Evolutionary conservation across 35 echinoderm and acorn worm genomes (phyloP).

Genomic region (Ophiothrix spiculata): DNA sequence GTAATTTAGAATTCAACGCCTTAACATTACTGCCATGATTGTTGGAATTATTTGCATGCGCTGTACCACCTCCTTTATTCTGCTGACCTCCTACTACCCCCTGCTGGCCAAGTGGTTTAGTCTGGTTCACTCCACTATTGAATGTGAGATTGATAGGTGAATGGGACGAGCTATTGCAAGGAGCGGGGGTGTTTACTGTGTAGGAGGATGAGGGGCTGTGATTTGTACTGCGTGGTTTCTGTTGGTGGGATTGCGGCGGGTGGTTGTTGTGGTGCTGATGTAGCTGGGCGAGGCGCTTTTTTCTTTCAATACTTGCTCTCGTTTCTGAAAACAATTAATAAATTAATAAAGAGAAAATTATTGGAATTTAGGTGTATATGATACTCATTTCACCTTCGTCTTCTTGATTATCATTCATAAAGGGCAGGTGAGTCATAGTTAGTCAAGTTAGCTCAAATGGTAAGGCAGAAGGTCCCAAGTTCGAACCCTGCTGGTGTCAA

Average conservation of each 20-base stretch:
- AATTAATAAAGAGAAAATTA: not conserved
- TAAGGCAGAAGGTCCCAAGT: too few relatives aligned
- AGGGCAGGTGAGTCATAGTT: too few relatives aligned
- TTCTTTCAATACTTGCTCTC: constrained; percentile 68
- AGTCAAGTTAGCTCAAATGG: too few relatives aligned
- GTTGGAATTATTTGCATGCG: not conserved
- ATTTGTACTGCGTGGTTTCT: constrained; percentile 1
- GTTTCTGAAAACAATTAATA: constrained; percentile 54
- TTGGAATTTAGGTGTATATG: not conserved
- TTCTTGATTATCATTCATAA: too few relatives aligned
- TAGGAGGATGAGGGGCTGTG: constrained; percentile 16
- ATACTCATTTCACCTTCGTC: too few relatives aligned
- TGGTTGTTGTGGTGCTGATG: constrained; percentile 35
- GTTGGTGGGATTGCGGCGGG: constrained; percentile 11
- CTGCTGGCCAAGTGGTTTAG: not conserved
- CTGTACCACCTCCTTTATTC: not conserved
- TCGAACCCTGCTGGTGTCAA: too few relatives aligned
- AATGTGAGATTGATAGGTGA: not conserved
- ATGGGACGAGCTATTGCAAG: not conserved
- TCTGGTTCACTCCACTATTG: not conserved
- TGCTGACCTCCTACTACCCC: not conserved
- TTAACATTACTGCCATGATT: not conserved
- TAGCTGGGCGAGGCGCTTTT: constrained; percentile 45
- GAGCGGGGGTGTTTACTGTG: constrained; percentile 29
- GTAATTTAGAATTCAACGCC: not conserved